These are phyloP conservation scores for Perithous albicinctus DNA, from an alignment of 2,888 invertebrate species.

Conservation along the genomic window DNA sequence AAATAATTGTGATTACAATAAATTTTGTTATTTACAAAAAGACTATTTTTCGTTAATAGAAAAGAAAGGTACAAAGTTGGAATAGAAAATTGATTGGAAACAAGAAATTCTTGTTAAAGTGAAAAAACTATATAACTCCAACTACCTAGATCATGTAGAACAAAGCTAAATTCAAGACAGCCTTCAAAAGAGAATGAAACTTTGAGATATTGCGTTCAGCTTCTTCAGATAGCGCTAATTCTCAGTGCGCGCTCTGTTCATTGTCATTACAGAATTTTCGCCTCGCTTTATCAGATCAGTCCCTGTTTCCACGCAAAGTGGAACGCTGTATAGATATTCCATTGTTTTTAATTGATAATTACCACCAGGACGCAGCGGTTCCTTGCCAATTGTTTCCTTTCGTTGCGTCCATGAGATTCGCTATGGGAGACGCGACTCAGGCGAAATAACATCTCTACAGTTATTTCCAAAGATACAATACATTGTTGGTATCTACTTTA, in stretches of 20 bases:
- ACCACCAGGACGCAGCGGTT: not conserved
- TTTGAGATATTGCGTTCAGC: not conserved
- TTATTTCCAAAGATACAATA: too few species aligned
- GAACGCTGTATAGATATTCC: constrained; percentile 13
- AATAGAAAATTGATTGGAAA: too few species aligned
- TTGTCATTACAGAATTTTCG: constrained; percentile 4
- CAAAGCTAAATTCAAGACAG: not conserved
- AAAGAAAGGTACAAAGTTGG: not conserved
- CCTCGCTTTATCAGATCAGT: constrained; percentile 21
- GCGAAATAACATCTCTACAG: not conserved
- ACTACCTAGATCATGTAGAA: too few species aligned
- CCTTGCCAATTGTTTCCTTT: constrained; percentile 28
- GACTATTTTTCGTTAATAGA: too few species aligned
- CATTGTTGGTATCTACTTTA: too few species aligned
- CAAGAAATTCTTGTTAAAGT: too few species aligned
- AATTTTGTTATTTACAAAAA: too few species aligned
- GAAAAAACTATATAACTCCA: too few species aligned
- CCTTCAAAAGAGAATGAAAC: constrained; percentile 13
- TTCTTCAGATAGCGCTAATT: not conserved
- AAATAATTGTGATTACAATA: too few species aligned
- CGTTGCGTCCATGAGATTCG: constrained; percentile 20
- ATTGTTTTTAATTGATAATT: constrained; percentile 14
- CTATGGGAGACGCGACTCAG: not conserved
- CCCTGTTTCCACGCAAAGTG: constrained; percentile 37
- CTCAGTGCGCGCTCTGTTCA: not conserved